phyloP scores from a whole-genome alignment of 2,113 vertebrate genomes.

The Phoenicopterus ruber region DNA sequence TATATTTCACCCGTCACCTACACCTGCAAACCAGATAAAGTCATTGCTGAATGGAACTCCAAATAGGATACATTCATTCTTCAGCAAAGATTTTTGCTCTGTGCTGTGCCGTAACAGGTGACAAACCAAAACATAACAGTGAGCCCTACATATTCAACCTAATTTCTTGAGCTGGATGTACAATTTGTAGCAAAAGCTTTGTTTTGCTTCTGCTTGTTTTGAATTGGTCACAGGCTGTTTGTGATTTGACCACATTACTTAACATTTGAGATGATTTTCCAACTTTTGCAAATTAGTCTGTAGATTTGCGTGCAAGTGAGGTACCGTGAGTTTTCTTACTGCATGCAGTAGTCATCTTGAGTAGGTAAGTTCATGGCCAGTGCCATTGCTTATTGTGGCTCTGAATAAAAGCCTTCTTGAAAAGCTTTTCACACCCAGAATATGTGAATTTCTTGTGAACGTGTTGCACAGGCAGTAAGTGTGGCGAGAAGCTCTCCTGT shows the following conservation, averaged over 20 bases:
- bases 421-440: background rate
- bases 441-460: background rate
- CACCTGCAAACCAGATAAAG: background rate
- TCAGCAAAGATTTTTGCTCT: background rate
- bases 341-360: background rate
- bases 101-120: background rate
- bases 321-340: background rate
- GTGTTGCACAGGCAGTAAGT: background rate
- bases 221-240: background rate
- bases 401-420: background rate
- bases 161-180: background rate
- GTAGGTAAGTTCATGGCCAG: background rate
- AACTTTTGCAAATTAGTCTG: background rate
- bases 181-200: background rate
- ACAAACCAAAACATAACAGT: background rate
- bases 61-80: background rate
- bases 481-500: background rate
- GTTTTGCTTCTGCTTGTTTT: background rate
- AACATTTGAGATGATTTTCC: background rate
- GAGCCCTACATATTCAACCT: background rate
- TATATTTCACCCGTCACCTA: conserved; percentile 5
- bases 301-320: background rate
- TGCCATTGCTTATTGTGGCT: background rate
- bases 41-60: background rate
- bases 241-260: background rate